Evolutionary conservation across 2,888 invertebrate genomes (phyloP).

Genomic region (Galeopsomyia nigrocyanea): DNA sequence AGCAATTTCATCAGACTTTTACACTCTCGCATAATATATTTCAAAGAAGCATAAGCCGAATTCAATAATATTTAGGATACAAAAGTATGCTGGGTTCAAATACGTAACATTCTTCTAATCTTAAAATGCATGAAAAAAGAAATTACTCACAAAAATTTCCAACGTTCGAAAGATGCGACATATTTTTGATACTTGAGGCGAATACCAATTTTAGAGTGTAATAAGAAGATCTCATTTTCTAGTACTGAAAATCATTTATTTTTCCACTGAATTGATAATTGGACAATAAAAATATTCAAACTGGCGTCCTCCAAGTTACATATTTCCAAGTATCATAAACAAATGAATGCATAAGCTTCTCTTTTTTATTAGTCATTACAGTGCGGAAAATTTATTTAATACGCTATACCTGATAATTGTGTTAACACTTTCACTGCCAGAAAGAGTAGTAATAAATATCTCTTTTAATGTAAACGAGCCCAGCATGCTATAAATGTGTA

Average conservation of each 20-base stretch:
- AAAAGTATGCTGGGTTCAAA: slow-evolving; percentile 45
- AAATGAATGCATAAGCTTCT: too few relatives aligned
- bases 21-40: slow-evolving; percentile 36
- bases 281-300: too few relatives aligned
- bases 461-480: slow-evolving; percentile 15
- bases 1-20: slow-evolving; percentile 47
- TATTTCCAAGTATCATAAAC: too few relatives aligned
- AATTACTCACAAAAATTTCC: slow-evolving; percentile 1
- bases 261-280: too few relatives aligned
- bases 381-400: too few relatives aligned
- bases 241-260: too few relatives aligned
- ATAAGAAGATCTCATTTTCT: slow-evolving; percentile 35
- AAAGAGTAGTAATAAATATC: too few relatives aligned
- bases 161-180: slow-evolving; percentile 11
- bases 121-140: not conserved
- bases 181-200: slow-evolving; percentile 45
- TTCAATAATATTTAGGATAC: not conserved
- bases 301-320: too few relatives aligned
- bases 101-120: slow-evolving; percentile 15
- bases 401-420: too few relatives aligned
- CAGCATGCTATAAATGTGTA: slow-evolving; percentile 38
- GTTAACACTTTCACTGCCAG: too few relatives aligned
- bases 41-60: slow-evolving; percentile 14
- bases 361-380: too few relatives aligned
- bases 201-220: slow-evolving; percentile 35